Base-by-base conservation (phyloP, 2,888 invertebrate species). In the Hylaea fasciaria region DNA sequence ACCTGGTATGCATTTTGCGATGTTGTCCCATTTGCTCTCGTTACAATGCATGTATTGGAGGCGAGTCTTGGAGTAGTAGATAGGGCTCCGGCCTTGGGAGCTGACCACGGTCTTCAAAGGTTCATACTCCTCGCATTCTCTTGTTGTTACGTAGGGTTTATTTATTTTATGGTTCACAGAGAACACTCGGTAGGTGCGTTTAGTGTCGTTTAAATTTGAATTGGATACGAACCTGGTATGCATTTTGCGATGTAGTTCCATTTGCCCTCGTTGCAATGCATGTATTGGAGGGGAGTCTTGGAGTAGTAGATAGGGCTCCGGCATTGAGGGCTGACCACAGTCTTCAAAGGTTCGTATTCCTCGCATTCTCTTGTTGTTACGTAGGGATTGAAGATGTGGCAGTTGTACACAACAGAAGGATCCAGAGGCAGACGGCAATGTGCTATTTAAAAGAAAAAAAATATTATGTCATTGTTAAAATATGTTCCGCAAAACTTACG, bases 211-310 rank as follows among this genome's bases (percentile, higher is more conserved):
- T 7, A 28, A 28, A 7, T 28, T 28, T 7, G 4, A 7, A 28
- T 28, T 28, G 3, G 28, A 28, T 5, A n/a, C 35, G 9, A 16
- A 57, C 62, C 62, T 50, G 57, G 57, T 8, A n/a, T 40, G 35
- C 64, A 65, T 22, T 17, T 44, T 1, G 58, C 55, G 3, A 56
- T 12, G 14, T 65, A 50, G 35, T 55, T 45, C 64, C 64, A 65
- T 8, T 13, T 13, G 0, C 64, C 64, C 58, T n/a, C 52, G 9
- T 49, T 51, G 39, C 64, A 65, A 0, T 45, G 41, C 64, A 65
- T 61, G 28, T 48, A 51, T 0, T 28, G 10, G 4, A 64, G 46
- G 0, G 43, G 16, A 16, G 1, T 49, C 0, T 43, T 8, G 1
- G 61, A 53, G 58, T 62, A 65, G 58, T 46, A 65, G 41, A 61